phyloP scores from a whole-genome alignment of 2,113 vertebrate genomes.

The Hoplias malabaricus region DNA sequence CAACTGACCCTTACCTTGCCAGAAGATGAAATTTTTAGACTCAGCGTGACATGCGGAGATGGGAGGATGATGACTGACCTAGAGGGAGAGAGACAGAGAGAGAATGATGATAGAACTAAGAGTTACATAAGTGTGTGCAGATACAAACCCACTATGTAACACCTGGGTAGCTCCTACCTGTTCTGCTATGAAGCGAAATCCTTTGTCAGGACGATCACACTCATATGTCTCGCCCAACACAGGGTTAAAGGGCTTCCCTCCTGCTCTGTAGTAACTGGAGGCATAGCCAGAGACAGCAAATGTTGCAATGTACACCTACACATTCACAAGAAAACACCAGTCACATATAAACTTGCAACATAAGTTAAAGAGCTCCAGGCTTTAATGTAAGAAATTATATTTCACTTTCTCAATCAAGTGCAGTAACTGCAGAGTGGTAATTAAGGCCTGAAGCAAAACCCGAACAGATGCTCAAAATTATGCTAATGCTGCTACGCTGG shows the following conservation, averaged over 20 bases:
- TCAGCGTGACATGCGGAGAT: slow-evolving; percentile 95
- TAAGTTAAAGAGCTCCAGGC: no score
- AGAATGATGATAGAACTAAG: background rate
- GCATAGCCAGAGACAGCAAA: slow-evolving; percentile 92
- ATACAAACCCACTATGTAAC: background rate
- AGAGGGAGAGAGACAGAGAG: slow-evolving; percentile 42
- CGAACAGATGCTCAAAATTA: background rate
- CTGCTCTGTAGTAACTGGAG: slow-evolving; percentile 91
- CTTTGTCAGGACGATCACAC: slow-evolving; percentile 88
- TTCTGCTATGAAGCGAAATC: slow-evolving; percentile 89
- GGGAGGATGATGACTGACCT: slow-evolving; percentile 99
- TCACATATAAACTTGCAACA: background rate
- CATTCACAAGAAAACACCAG: background rate
- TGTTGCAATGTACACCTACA: slow-evolving; percentile 84
- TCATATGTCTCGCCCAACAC: slow-evolving; percentile 95
- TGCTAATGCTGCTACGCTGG: background rate
- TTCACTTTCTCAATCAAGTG: background rate
- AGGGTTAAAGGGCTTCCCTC: slow-evolving; percentile 97
- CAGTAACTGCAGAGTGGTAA: background rate
- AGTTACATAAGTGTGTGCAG: background rate
- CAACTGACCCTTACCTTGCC: slow-evolving; percentile 85
- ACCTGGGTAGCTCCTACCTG: slow-evolving; percentile 75
- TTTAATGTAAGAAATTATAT: background rate
- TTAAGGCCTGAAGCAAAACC: background rate
- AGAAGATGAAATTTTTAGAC: slow-evolving; percentile 91